These are phyloP conservation scores for Liopterus haemorrhoidalis DNA, from an alignment of 2,888 invertebrate species.

Conservation along the genomic window DNA sequence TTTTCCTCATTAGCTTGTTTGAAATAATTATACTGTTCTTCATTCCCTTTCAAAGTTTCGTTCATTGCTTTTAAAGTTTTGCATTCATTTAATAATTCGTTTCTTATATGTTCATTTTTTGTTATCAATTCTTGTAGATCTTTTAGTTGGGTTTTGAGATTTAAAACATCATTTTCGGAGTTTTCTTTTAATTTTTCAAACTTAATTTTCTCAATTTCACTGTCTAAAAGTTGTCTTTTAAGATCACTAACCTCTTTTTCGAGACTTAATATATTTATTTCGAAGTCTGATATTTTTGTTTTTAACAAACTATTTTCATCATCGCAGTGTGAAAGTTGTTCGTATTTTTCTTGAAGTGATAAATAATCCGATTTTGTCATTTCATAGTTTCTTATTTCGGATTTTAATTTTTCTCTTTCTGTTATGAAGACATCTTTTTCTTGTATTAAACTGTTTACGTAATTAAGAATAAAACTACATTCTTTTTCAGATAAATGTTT, in stretches of 20 bases:
- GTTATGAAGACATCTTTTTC: slow-evolving; percentile 7
- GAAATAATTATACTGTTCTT: too few species aligned
- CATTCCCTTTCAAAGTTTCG: slow-evolving; percentile 28
- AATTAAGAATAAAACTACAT: too few species aligned
- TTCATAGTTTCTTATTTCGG: slow-evolving; percentile 8
- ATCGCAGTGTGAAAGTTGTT: slow-evolving; percentile 7
- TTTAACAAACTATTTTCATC: slow-evolving; percentile 12
- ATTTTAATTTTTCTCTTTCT: slow-evolving; percentile 25
- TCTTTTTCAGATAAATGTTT: too few species aligned
- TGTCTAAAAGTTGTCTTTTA: slow-evolving; percentile 10
- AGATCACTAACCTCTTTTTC: slow-evolving; percentile 30
- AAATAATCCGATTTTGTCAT: slow-evolving; percentile 8
- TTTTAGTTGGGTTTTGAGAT: slow-evolving; percentile 6
- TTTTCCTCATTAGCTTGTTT: too few species aligned
- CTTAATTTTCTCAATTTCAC: slow-evolving; percentile 13
- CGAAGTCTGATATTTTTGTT: slow-evolving; percentile 20
- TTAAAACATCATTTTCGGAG: background rate
- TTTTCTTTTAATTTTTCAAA: slow-evolving; percentile 20
- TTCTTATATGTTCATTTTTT: slow-evolving; percentile 36
- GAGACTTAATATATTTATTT: slow-evolving; percentile 30
- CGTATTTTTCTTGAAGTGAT: slow-evolving; percentile 9
- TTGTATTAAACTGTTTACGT: too few species aligned
- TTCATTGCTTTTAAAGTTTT: slow-evolving; percentile 17
- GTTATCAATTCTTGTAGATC: slow-evolving; percentile 31
- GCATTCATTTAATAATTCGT: slow-evolving; percentile 36